Percentiles rank a stretch among this genome's conserved stretches.
phyloP scores from a whole-genome alignment of 2,888 invertebrate species.

The Machimus rusticus region DNA sequence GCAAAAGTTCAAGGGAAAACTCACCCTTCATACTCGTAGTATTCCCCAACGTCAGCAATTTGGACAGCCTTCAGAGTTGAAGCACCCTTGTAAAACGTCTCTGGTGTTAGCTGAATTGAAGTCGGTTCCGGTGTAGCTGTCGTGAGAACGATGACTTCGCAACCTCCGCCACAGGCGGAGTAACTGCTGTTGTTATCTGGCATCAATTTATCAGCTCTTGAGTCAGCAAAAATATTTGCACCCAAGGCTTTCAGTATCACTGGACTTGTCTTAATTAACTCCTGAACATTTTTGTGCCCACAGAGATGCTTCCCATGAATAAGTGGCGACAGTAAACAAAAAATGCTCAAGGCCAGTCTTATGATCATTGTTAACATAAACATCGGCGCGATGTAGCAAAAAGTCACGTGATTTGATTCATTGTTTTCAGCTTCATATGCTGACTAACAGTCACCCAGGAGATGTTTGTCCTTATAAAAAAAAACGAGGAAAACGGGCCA shows the following conservation, averaged over 20 bases:
- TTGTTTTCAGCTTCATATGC: conserved; percentile 6
- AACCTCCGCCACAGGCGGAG: neutral
- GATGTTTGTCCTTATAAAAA: neutral
- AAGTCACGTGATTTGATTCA: conserved; percentile 36
- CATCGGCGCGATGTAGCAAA: neutral
- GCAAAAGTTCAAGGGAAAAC: neutral
- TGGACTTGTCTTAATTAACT: conserved; percentile 61
- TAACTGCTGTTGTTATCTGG: neutral
- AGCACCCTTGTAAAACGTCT: conserved; percentile 62
- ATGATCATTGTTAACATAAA: conserved; percentile 42
- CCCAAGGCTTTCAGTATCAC: conserved; percentile 61
- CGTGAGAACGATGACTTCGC: neutral
- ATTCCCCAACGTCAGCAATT: conserved; percentile 43
- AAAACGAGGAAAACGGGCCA: neutral
- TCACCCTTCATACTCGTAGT: conserved; percentile 45
- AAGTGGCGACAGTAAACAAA: conserved; percentile 22
- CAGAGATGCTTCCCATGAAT: conserved; percentile 51
- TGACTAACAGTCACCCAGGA: neutral
- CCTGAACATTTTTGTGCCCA: conserved; percentile 59
- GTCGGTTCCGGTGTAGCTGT: conserved; percentile 25
- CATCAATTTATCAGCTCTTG: conserved; percentile 49
- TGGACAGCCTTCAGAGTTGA: conserved; percentile 56
- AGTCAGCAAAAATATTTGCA: conserved; percentile 60
- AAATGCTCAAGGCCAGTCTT: conserved; percentile 41
- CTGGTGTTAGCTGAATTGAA: conserved; percentile 62